phyloP scores from a whole-genome alignment of 2,113 vertebrate genomes.

The Hydrochoerus hydrochaeris region DNA sequence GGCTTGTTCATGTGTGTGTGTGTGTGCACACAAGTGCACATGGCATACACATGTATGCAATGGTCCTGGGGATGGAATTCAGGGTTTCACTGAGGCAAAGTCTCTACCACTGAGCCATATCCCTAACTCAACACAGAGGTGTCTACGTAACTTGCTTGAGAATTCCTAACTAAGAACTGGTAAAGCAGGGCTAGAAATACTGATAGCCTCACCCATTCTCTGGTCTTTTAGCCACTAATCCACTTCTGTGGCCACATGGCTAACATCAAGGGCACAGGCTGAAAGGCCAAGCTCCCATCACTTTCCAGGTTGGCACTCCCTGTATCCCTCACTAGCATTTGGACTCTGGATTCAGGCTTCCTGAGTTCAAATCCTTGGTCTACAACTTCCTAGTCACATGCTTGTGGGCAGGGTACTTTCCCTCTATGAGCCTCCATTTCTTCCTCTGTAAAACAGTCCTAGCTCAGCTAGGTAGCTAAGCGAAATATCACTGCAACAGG shows the following conservation, averaged over 20 bases:
- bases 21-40: too few species aligned
- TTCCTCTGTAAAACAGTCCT: conserved; percentile 23
- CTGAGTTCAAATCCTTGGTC: neutral
- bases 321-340: neutral
- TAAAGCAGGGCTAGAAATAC: neutral
- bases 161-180: neutral
- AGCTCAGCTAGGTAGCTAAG: conserved; percentile 26
- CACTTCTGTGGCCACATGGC: neutral
- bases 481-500: neutral
- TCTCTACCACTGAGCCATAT: neutral
- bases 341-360: conserved; percentile 15
- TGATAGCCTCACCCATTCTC: neutral
- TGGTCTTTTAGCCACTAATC: neutral
- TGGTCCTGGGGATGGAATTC: neutral
- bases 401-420: neutral
- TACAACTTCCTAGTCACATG: neutral
- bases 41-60: neutral
- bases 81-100: neutral
- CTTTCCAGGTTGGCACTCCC: neutral
- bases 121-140: neutral
- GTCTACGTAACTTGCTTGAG: neutral
- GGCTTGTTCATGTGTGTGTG: neutral
- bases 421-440: conserved; percentile 24
- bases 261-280: neutral
- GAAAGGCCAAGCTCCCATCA: neutral